Evolutionary conservation across 2,888 invertebrate genomes (phyloP).

Genomic region (Mycogona germanica): DNA sequence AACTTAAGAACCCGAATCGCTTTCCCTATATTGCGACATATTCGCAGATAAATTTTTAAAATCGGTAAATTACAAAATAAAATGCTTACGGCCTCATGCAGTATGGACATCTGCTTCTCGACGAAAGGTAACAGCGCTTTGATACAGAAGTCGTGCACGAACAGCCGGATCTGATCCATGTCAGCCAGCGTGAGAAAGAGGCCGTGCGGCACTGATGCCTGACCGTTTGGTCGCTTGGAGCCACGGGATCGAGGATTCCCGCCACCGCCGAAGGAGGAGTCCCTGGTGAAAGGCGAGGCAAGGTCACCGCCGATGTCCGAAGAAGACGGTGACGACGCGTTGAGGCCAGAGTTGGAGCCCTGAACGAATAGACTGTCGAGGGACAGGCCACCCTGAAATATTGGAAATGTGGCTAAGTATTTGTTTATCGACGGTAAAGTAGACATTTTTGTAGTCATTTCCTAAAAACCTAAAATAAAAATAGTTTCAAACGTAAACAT

Average conservation of each 20-base stretch:
- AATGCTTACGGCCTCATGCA: conserved; percentile 56
- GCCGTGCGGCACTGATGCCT: conserved; percentile 28
- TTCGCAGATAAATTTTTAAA: conserved; percentile 18
- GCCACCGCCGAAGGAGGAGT: background rate
- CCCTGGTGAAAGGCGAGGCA: background rate
- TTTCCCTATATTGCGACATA: too few relatives aligned
- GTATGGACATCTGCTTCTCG: conserved; percentile 68
- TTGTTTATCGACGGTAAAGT: too few relatives aligned
- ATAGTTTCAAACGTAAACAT: too few relatives aligned
- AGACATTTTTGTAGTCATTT: too few relatives aligned
- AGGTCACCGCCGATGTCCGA: background rate
- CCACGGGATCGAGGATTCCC: background rate
- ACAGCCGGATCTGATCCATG: conserved; percentile 67
- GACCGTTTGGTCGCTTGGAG: background rate
- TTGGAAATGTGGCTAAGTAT: too few relatives aligned
- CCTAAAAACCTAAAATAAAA: too few relatives aligned
- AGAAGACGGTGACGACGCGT: background rate
- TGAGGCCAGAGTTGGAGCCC: background rate
- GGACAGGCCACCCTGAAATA: background rate
- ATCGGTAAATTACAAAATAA: conserved; percentile 6
- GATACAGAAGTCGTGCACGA: conserved; percentile 75
- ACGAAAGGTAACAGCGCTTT: conserved; percentile 81
- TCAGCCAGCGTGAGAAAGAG: conserved; percentile 64
- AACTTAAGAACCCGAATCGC: too few relatives aligned
- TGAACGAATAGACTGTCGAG: background rate